A percentile compares a stretch with the other conserved stretches of the same genome.
Evolutionary conservation across 2,888 invertebrate genomes (phyloP).

Genomic region (Drosophila setosimentum): DNA sequence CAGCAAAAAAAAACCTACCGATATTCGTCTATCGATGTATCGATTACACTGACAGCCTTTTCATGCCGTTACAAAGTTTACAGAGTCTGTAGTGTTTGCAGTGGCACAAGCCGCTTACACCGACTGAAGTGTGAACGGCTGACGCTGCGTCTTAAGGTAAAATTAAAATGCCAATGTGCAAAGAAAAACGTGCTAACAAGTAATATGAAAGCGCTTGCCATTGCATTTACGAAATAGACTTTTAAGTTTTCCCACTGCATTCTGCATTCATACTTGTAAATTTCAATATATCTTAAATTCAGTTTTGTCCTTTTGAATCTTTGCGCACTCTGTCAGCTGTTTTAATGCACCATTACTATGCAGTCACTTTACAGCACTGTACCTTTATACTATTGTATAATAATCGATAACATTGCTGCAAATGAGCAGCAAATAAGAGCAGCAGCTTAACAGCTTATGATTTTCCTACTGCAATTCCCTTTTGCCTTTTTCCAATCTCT

Average conservation of each 20-base stretch:
- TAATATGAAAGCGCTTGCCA: not conserved
- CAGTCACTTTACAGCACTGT: not conserved
- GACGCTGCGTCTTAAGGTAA: not conserved
- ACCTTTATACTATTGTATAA: not conserved
- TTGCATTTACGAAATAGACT: not conserved
- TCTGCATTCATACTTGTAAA: not conserved
- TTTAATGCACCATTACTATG: not conserved
- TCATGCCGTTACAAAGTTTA: not conserved
- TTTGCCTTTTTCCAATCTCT: not conserved
- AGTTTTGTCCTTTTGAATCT: not conserved
- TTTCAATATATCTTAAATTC: not conserved
- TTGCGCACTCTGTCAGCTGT: not conserved
- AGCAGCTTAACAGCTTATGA: not conserved
- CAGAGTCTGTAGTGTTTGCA: not conserved
- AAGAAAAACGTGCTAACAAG: not conserved
- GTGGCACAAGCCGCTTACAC: not conserved
- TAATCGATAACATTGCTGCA: not conserved
- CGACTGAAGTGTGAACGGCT: not conserved
- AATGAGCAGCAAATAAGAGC: not conserved
- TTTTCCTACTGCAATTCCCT: not conserved
- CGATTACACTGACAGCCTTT: conserved; percentile 7
- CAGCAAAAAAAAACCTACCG: not conserved
- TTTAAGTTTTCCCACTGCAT: not conserved
- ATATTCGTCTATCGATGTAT: conserved; percentile 23
- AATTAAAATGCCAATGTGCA: not conserved